A percentile compares a stretch with the other conserved stretches of the same genome.
These are phyloP conservation scores for Falco rusticolus DNA, from an alignment of 2,797 vertebrate species.

Conservation along the genomic window DNA sequence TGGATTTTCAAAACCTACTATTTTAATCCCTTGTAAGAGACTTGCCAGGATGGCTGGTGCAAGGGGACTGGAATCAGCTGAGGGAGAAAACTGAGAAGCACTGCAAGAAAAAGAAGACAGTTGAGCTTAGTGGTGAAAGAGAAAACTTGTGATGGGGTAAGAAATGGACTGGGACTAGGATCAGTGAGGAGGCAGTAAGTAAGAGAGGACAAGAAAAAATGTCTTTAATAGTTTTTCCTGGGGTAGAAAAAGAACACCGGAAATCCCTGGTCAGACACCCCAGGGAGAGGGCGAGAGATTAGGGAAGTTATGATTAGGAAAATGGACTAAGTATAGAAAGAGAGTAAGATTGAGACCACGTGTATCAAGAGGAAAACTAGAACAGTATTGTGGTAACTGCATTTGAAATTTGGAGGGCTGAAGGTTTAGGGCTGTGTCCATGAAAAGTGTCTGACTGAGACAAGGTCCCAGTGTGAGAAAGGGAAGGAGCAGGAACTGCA, in stretches of 20 bases:
- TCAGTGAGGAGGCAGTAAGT: background rate
- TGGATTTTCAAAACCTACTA: background rate
- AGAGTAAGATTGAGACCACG: background rate
- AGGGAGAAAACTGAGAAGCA: background rate
- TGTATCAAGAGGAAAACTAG: background rate
- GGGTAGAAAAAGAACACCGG: background rate
- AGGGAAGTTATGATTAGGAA: background rate
- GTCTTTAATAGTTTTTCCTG: background rate
- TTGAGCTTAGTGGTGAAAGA: background rate
- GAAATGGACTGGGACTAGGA: background rate
- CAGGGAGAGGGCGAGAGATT: background rate
- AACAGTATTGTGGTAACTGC: background rate
- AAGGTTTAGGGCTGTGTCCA: background rate
- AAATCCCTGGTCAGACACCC: background rate
- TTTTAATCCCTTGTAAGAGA: background rate
- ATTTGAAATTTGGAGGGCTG: background rate
- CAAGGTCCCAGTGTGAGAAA: background rate
- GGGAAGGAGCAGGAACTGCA: background rate
- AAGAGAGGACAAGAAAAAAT: background rate
- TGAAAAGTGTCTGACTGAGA: background rate
- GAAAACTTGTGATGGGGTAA: background rate
- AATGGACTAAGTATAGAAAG: background rate
- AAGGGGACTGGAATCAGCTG: background rate
- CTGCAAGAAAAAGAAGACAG: background rate
- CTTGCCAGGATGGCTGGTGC: background rate